These are phyloP conservation scores for Tetraodon nigroviridis DNA, from an alignment of 2,113 vertebrate species.

Conservation along the genomic window DNA sequence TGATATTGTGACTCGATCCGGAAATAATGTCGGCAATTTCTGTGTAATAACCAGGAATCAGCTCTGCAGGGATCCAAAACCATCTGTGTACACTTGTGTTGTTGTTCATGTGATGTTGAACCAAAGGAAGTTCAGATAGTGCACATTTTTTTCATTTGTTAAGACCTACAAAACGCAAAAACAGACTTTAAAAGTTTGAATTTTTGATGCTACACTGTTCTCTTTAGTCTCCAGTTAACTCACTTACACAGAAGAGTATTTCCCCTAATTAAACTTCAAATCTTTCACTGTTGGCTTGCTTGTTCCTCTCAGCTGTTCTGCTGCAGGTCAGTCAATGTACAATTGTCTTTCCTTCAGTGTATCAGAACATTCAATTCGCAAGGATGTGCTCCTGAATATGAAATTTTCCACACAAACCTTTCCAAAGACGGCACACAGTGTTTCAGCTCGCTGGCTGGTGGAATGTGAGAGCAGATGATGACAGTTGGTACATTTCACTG, in stretches of 20 bases:
- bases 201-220: conserved; percentile 4
- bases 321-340: neutral
- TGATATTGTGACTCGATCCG: too few species aligned
- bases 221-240: neutral
- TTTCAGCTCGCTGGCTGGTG: conserved; percentile 8
- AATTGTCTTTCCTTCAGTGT: neutral
- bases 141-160: too few species aligned
- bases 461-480: conserved; percentile 34
- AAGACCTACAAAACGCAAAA: too few species aligned
- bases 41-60: too few species aligned
- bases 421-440: neutral
- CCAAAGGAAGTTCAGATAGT: too few species aligned
- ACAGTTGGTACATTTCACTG: conserved; percentile 36
- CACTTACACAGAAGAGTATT: too few species aligned
- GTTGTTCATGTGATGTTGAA: too few species aligned
- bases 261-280: too few species aligned
- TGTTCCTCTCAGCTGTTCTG: neutral
- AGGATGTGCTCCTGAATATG: neutral
- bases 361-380: neutral
- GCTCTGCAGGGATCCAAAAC: too few species aligned
- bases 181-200: too few species aligned
- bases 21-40: too few species aligned
- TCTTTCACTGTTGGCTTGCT: neutral
- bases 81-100: too few species aligned
- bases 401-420: conserved; percentile 4